Evolutionary conservation across 2,113 vertebrate genomes (phyloP).

Genomic region (Eretmochelys imbricata): DNA sequence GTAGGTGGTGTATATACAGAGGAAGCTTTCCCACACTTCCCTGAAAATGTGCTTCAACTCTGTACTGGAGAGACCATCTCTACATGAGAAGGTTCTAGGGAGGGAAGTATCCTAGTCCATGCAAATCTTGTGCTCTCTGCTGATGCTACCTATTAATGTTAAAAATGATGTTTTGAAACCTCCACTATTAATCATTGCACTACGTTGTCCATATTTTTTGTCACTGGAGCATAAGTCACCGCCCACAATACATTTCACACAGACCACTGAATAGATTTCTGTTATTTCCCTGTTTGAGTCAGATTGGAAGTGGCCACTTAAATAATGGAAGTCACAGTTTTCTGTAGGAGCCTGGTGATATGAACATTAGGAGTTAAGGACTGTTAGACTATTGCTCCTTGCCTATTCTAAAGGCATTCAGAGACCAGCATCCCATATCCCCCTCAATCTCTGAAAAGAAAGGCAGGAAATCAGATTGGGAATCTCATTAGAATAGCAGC

Average conservation of each 20-base stretch:
- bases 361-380: not conserved
- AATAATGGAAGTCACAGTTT: conserved; percentile 33
- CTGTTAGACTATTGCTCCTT: conserved; percentile 24
- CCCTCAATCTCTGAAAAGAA: not conserved
- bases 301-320: not conserved
- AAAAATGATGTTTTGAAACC: not conserved
- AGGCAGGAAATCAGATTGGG: conserved; percentile 9
- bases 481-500: conserved; percentile 5
- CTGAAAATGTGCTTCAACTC: not conserved
- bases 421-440: conserved; percentile 37
- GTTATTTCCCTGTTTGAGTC: not conserved
- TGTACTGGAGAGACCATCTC: not conserved
- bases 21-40: not conserved
- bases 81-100: not conserved
- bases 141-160: not conserved
- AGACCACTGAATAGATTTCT: not conserved
- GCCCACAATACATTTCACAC: not conserved
- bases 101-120: not conserved
- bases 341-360: not conserved
- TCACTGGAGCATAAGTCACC: not conserved
- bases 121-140: not conserved
- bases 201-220: not conserved
- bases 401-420: conserved; percentile 6
- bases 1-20: not conserved
- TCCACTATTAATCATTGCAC: not conserved